phyloP scores from a whole-genome alignment of 2,113 vertebrate species.

The Rhabdomys dilectus region DNA sequence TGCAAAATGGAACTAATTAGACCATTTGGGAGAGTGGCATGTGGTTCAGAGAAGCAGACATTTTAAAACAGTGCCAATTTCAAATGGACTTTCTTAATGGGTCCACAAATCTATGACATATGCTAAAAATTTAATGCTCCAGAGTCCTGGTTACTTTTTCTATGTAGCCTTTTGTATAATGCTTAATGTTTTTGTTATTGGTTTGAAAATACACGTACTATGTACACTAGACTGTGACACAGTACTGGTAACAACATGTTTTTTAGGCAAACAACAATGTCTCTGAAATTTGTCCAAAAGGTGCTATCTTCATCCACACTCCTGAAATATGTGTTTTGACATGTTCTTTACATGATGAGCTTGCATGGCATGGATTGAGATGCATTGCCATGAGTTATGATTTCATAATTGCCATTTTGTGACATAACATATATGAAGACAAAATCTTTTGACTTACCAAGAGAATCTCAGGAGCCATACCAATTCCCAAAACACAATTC shows the following conservation, averaged over 20 bases:
- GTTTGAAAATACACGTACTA: not conserved
- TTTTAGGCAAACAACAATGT: not conserved
- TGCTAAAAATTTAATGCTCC: slow-evolving; percentile 19
- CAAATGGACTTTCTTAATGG: not conserved
- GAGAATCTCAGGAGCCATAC: not conserved
- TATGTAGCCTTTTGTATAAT: not conserved
- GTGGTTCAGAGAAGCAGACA: not conserved
- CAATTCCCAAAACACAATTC: not conserved
- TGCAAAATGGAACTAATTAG: slow-evolving; percentile 63
- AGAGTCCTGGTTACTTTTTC: not conserved
- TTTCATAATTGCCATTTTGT: not conserved
- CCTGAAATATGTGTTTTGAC: not conserved
- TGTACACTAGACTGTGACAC: fast-evolving
- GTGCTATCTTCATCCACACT: not conserved
- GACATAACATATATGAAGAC: not conserved
- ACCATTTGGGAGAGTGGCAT: slow-evolving; percentile 50
- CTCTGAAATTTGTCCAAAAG: not conserved
- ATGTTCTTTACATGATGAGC: not conserved
- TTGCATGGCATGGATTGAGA: not conserved
- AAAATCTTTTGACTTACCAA: not conserved
- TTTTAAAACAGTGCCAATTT: not conserved
- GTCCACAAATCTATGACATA: not conserved
- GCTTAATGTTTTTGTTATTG: not conserved
- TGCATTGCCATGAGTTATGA: not conserved
- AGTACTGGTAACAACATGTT: not conserved